Evolutionary conservation across 2,888 invertebrate species (phyloP).

Genomic region (Acheta domesticus): DNA sequence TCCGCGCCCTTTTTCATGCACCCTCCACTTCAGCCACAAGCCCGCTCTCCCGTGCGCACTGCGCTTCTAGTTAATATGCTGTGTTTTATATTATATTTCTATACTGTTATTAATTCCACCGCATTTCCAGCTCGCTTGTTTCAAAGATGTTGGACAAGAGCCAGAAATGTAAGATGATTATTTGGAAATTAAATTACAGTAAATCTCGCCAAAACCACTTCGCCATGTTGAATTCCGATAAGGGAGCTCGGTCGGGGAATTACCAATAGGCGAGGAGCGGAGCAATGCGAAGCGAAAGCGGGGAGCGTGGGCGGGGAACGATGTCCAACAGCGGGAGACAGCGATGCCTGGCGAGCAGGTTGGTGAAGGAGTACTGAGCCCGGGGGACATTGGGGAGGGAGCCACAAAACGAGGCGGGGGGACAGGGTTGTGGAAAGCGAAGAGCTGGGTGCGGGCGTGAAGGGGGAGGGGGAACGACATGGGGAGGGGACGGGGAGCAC

Average conservation of each 20-base stretch:
- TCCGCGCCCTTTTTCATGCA: too few species aligned
- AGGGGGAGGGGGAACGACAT: neutral
- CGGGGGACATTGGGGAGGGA: neutral
- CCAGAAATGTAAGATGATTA: constrained; percentile 18
- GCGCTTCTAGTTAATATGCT: neutral
- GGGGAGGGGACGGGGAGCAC: neutral
- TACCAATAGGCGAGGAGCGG: neutral
- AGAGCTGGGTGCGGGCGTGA: neutral
- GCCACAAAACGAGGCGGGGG: neutral
- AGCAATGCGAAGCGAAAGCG: neutral
- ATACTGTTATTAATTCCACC: constrained; percentile 18
- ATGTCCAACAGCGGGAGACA: neutral
- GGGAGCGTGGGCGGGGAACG: neutral
- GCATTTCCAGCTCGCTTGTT: constrained; percentile 10
- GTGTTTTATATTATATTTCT: neutral
- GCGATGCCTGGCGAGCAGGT: neutral
- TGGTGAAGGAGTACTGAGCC: neutral
- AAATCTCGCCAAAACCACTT: constrained; percentile 18
- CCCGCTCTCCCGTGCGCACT: neutral
- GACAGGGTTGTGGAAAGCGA: neutral
- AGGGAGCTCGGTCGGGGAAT: neutral
- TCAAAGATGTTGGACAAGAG: constrained; percentile 7
- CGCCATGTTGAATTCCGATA: constrained; percentile 6
- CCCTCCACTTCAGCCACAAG: neutral
- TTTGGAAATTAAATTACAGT: constrained; percentile 18